A percentile compares a stretch with the other conserved stretches of the same genome.
These are phyloP conservation scores for Odontesthes bonariensis DNA, from an alignment of 2,113 vertebrate genomes.

Conservation along the genomic window DNA sequence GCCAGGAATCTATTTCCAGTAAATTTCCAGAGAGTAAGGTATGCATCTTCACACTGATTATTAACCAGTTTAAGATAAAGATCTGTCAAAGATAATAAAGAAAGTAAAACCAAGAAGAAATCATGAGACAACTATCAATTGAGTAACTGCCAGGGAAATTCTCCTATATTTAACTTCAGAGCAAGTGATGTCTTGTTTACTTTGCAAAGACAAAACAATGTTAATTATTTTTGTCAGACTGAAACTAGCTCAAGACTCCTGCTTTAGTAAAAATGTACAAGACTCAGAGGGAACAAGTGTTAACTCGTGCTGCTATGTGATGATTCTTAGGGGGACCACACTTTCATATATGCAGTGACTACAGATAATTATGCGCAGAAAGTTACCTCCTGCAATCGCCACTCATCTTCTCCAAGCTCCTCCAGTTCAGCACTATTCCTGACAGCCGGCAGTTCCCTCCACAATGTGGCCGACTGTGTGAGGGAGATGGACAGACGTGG, in stretches of 20 bases:
- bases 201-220: too few relatives aligned
- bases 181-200: too few relatives aligned
- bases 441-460: constrained; percentile 92
- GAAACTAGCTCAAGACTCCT: background rate
- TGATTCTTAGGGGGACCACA: too few relatives aligned
- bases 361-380: background rate
- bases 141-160: too few relatives aligned
- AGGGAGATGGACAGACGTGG: constrained; percentile 87
- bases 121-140: too few relatives aligned
- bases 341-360: background rate
- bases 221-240: too few relatives aligned
- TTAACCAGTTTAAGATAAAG: constrained; percentile 1
- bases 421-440: constrained; percentile 84
- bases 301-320: background rate
- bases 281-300: background rate
- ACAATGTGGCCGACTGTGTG: constrained; percentile 85
- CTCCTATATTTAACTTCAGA: too few relatives aligned
- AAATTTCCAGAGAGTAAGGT: background rate
- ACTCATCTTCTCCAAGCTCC: constrained; percentile 87
- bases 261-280: background rate
- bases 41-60: background rate
- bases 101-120: background rate
- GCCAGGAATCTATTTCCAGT: background rate
- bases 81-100: background rate
- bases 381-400: constrained; percentile 94